Evolutionary conservation across 2,888 invertebrate genomes (phyloP).

Genomic region (Temnothorax unifasciatus): DNA sequence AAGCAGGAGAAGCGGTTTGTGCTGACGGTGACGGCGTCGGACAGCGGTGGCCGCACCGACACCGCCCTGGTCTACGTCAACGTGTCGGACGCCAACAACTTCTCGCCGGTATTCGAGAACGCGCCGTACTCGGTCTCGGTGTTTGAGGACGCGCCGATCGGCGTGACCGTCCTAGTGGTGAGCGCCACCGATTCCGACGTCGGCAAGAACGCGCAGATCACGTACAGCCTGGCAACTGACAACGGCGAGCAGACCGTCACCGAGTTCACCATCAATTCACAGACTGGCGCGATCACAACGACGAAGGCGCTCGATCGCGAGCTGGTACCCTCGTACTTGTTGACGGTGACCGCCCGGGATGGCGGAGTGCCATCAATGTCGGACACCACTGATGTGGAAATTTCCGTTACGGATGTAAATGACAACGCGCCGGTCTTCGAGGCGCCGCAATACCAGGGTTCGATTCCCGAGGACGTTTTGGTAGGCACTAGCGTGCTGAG

Average conservation of each 20-base stretch:
- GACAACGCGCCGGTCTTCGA: slow-evolving; percentile 97
- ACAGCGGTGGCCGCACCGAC: slow-evolving; percentile 95
- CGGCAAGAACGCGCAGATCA: slow-evolving; percentile 96
- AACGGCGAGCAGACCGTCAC: slow-evolving; percentile 88
- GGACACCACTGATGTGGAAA: slow-evolving; percentile 98
- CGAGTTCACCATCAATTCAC: slow-evolving; percentile 95
- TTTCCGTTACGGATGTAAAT: slow-evolving; percentile 97
- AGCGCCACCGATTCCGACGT: slow-evolving; percentile 98
- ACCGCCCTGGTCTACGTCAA: slow-evolving; percentile 96
- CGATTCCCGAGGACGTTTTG: slow-evolving; percentile 95
- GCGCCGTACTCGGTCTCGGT: slow-evolving; percentile 96
- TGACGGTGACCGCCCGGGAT: slow-evolving; percentile 97
- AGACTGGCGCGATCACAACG: slow-evolving; percentile 97
- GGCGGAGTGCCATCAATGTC: slow-evolving; percentile 96
- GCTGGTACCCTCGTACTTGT: slow-evolving; percentile 91
- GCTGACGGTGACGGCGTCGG: slow-evolving; percentile 95
- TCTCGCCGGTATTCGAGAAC: slow-evolving; percentile 96
- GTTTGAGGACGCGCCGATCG: slow-evolving; percentile 97
- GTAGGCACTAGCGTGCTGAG: slow-evolving; percentile 93
- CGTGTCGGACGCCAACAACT: slow-evolving; percentile 97
- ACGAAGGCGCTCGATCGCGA: slow-evolving; percentile 95
- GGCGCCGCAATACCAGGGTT: slow-evolving; percentile 93
- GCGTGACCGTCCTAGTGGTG: slow-evolving; percentile 96
- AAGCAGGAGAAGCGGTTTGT: slow-evolving; percentile 96
- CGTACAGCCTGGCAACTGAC: slow-evolving; percentile 91